Conservation (phyloP, 2,888 invertebrate species). For the Microplitis manilae region DNA sequence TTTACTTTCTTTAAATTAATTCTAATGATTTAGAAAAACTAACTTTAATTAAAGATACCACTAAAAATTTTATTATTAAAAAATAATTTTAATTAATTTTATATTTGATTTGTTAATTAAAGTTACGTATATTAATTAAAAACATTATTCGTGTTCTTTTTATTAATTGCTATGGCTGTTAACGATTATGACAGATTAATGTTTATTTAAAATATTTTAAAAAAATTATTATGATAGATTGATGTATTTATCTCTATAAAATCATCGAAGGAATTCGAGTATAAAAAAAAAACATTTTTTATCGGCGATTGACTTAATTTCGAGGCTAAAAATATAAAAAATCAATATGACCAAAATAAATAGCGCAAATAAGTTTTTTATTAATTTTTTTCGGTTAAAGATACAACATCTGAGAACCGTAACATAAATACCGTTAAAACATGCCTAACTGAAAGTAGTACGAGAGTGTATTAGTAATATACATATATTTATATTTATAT, state of each 20-base stretch:
- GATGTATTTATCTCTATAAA: too few relatives aligned
- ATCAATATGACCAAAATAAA: not conserved
- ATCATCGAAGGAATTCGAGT: too few relatives aligned
- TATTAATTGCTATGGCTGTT: too few relatives aligned
- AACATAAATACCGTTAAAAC: constrained; percentile 20
- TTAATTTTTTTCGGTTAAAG: not conserved
- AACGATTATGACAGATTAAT: too few relatives aligned
- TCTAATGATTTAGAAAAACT: not conserved
- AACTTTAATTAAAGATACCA: not conserved
- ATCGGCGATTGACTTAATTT: too few relatives aligned
- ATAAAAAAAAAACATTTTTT: too few relatives aligned
- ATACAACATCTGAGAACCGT: constrained; percentile 14
- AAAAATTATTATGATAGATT: too few relatives aligned
- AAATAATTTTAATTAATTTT: not conserved
- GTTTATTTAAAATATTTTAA: too few relatives aligned
- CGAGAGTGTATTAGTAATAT: not conserved
- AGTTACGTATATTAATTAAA: too few relatives aligned
- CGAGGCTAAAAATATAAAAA: not conserved
- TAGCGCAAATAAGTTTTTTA: not conserved
- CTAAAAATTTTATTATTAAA: not conserved
- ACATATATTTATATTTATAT: not conserved
- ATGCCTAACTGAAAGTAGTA: constrained; percentile 16
- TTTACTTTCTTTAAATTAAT: not conserved
- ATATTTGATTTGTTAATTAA: not conserved
- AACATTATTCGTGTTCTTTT: too few relatives aligned